Conservation (phyloP, 2,888 invertebrate genomes). For the Abrostola tripartita region DNA sequence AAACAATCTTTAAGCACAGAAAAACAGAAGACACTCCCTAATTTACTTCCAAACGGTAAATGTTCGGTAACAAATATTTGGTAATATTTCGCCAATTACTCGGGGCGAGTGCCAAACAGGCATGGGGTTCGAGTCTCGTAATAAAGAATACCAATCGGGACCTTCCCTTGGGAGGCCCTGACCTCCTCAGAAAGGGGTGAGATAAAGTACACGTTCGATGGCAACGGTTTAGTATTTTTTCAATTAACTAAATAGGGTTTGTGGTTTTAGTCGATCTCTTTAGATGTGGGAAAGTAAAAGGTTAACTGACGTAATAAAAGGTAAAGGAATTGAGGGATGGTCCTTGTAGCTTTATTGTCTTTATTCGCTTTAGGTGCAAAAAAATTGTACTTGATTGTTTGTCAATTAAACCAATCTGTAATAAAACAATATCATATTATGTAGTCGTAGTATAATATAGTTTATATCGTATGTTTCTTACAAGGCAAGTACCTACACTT, state of each 20-base stretch:
- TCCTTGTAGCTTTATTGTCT: too few relatives aligned
- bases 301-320: conserved; percentile 35
- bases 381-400: too few relatives aligned
- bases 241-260: conserved; percentile 71
- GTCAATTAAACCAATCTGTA: too few relatives aligned
- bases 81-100: conserved; percentile 75
- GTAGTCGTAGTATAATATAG: too few relatives aligned
- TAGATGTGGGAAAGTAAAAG: conserved; percentile 23
- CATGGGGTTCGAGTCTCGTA: conserved; percentile 63
- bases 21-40: conserved; percentile 42
- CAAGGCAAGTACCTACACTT: too few relatives aligned
- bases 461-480: too few relatives aligned
- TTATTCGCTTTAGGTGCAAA: too few relatives aligned
- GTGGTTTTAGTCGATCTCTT: conserved; percentile 48
- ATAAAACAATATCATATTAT: too few relatives aligned
- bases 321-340: conserved; percentile 19
- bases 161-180: conserved; percentile 69
- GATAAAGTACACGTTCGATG: conserved; percentile 61
- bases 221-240: conserved; percentile 71
- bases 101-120: conserved; percentile 69
- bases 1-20: too few relatives aligned
- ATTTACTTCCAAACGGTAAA: conserved; percentile 52
- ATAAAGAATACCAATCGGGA: conserved; percentile 77
- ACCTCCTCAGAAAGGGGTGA: conserved; percentile 76
- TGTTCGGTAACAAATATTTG: conserved; percentile 58